phyloP scores from a whole-genome alignment of 2,888 invertebrate species.

The Mesorhabditis sp. region DNA sequence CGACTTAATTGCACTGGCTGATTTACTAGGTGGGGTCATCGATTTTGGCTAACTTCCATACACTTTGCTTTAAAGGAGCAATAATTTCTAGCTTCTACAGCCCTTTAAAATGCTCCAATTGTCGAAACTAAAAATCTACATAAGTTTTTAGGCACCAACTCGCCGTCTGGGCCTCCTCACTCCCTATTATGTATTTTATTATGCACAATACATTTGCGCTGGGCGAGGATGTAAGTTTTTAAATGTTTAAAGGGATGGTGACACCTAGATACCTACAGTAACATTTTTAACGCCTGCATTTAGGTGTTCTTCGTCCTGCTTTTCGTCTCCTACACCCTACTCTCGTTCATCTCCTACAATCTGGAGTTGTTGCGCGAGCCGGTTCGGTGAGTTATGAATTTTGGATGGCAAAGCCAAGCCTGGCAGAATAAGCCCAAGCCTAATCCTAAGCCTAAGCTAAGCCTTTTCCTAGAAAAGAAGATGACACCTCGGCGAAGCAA shows the following conservation, averaged over 20 bases:
- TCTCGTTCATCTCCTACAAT: conserved; percentile 59
- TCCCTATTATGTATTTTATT: conserved; percentile 49
- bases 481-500: conserved; percentile 26
- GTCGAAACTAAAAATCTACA: too few species aligned
- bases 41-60: too few species aligned
- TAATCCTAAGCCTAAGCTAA: too few species aligned
- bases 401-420: background rate
- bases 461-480: conserved; percentile 14
- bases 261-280: too few species aligned
- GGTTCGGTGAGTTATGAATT: background rate
- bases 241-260: background rate
- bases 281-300: too few species aligned
- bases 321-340: conserved; percentile 58
- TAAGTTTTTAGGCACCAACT: conserved; percentile 20
- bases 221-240: conserved; percentile 20
- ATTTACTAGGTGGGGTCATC: too few species aligned
- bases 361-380: conserved; percentile 40
- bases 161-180: conserved; percentile 49
- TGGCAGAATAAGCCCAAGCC: too few species aligned
- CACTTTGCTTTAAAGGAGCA: too few species aligned
- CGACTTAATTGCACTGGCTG: background rate
- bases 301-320: conserved; percentile 56
- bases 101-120: too few species aligned
- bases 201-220: conserved; percentile 46
- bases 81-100: too few species aligned